Evolutionary conservation across 35 echinoderm and acorn worm genomes (phyloP), one percentile per base, ranked within the genome.

Genomic region (Hemicentrotus pulcherrimus): DNA sequence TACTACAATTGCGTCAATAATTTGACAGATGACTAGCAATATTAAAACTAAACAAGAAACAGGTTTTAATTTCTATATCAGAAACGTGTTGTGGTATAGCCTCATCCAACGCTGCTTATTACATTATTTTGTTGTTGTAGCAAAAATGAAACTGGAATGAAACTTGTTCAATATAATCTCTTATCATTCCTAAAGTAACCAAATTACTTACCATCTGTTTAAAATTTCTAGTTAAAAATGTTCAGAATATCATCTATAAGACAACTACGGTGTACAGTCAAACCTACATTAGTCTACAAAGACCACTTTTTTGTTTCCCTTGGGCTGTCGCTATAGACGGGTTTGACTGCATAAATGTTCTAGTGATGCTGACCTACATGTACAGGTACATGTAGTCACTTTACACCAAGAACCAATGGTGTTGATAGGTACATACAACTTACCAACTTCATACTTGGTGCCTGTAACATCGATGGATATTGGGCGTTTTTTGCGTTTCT

Each of bases 381-480:
- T 18, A 46, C 0, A 48, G 1, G 0, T n/a, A 22, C 19, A 14
- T 32, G 28, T 18, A 46, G 86, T 46, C 5, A 92, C n/a, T 92
- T 55, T 14, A 59, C 19, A 33, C 33, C 2, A 2, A 22, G 9
- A 2, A 16, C n/a, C 4, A 78, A 7, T 65, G 15, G 31, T 88
- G 33, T n/a, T 24, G 31, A 86, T 95, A 41, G 41, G n/a, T 71
- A 90, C 18, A 94, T 46, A 32, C 30, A 3, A 97, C 97, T 97
- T 91, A 99, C 98, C 98, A 16, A 98, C 94, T 94, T 96, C 90
- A 92, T 99, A 99, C 86, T 96, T 97, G 2, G 98, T 97, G 15
- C 55, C 91, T 13, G 94, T 95, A 14, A 97, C 92, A 95, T 99
- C 97, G 94, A 99, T 92, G 6, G 65, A 48, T 32, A 99, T 97